Evolutionary conservation across 2,113 vertebrate species (phyloP).

Genomic region (Hippocampus comes): DNA sequence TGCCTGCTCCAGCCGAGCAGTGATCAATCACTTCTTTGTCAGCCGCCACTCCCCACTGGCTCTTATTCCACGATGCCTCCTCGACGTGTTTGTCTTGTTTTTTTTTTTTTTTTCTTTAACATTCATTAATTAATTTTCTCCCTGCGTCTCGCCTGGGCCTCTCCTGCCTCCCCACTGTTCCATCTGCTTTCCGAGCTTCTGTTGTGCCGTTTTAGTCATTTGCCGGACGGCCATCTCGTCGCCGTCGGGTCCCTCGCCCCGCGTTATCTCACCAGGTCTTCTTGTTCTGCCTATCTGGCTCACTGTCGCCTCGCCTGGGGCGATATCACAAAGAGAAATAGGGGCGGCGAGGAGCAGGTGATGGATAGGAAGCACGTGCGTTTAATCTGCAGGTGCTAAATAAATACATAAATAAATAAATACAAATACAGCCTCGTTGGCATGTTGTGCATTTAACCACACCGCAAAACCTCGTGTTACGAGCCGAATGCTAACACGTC

Average conservation of each 20-base stretch:
- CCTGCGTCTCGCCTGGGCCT: conserved; percentile 29
- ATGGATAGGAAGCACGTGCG: conserved; percentile 24
- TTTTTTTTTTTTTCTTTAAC: neutral
- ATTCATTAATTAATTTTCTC: conserved; percentile 30
- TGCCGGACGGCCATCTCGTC: conserved; percentile 22
- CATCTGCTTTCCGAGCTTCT: conserved; percentile 23
- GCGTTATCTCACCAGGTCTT: conserved; percentile 44
- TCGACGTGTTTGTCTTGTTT: neutral
- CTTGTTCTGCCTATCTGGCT: conserved; percentile 52
- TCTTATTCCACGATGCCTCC: conserved; percentile 33
- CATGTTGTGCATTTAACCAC: neutral
- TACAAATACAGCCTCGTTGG: neutral
- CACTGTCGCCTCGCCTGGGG: conserved; percentile 40
- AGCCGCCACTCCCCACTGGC: conserved; percentile 51
- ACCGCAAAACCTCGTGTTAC: no score
- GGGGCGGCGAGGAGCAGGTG: conserved; percentile 34
- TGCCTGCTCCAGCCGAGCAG: conserved; percentile 54
- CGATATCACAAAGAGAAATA: conserved; percentile 36
- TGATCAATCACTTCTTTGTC: conserved; percentile 66
- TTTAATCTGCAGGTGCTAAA: conserved; percentile 3
- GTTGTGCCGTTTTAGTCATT: conserved; percentile 33
- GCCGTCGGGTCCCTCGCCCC: conserved; percentile 20
- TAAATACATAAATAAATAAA: conserved; percentile 3
- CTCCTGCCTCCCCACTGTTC: conserved; percentile 26
- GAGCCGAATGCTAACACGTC: no score